Percentiles rank a stretch among this genome's conserved stretches.
Conservation (phyloP, 1,140 invertebrate genomes). For the Amphibalanus amphitrite region DNA sequence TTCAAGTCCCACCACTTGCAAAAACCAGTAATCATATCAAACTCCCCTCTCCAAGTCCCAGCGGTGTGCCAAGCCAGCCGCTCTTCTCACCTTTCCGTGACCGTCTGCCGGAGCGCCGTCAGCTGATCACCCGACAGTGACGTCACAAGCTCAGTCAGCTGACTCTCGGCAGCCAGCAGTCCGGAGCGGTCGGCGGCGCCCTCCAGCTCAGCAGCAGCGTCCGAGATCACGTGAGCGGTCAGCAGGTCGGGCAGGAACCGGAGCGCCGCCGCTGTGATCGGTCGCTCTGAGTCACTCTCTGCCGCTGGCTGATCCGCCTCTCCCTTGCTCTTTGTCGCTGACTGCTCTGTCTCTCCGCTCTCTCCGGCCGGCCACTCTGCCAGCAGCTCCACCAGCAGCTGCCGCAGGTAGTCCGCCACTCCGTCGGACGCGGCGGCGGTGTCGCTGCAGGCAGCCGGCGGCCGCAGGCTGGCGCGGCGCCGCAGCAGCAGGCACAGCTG, state of each 20-base stretch:
- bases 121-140: background rate
- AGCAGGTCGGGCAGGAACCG: background rate
- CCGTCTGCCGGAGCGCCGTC: background rate
- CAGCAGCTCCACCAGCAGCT: background rate
- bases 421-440: no score
- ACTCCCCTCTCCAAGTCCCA: no score
- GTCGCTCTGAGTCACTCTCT: no score
- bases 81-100: background rate
- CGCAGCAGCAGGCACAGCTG: background rate
- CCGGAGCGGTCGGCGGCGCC: background rate
- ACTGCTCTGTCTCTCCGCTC: background rate
- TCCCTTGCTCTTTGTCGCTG: no score
- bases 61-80: no score
- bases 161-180: background rate
- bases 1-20: no score
- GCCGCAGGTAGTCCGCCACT: background rate
- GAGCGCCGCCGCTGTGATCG: no score
- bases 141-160: background rate
- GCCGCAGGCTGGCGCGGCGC: background rate
- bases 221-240: background rate
- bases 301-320: background rate
- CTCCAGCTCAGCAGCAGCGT: no score
- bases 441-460: no score
- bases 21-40: no score
- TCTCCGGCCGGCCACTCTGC: background rate